Base-by-base conservation (phyloP, 2,797 vertebrate genomes). In the Manis javanica region DNA sequence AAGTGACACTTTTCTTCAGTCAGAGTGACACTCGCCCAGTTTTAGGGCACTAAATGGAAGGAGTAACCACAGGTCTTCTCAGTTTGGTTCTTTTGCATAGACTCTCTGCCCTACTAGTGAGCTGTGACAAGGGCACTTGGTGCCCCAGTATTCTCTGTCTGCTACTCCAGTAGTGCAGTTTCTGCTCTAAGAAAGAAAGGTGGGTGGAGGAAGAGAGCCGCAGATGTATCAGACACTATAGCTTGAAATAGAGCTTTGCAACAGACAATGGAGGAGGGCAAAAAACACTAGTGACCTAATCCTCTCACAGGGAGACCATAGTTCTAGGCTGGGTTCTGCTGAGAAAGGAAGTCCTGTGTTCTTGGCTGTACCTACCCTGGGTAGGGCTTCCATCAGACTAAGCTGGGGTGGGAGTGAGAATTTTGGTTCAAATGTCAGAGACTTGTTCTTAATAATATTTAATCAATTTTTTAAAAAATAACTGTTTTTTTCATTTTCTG, bases 231-330 rank as follows among this genome's bases (percentile, higher is more conserved):
- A 95, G 19, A 49, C 42, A 3, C 31, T 93, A 29, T 37, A 78
- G 3, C n/a, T 63, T 61, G 23, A 72, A 81, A 85, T 13, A 88
- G 49, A 29, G 3, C 29, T 78, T 94, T 93, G 46, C 12, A 84
- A n/a, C 5, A 64, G 11, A 61, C 3, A 31, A 3, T 3, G n/a
- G 5, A 29, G 2, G 0, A 64, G 4, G 9, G 53, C 23, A 3
- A 49, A 68, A 69, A 68, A 19, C 46, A 9, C 34, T 55, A 3
- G 12, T 49, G 23, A 16, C 3, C 2, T 31, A n/a, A 21, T 42
- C 13, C 37, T 53, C 11, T 37, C 26, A 23, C 11, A 37, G 16
- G 29, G 37, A 49, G 37, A 24, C 18, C 1, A 2, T 29, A 53
- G 7, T 8, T 37, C 51, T 81, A n/a, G 5, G 39, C 26, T 49